Evolutionary conservation across 2,888 invertebrate species (phyloP).

Genomic region (Dynastes tityus): DNA sequence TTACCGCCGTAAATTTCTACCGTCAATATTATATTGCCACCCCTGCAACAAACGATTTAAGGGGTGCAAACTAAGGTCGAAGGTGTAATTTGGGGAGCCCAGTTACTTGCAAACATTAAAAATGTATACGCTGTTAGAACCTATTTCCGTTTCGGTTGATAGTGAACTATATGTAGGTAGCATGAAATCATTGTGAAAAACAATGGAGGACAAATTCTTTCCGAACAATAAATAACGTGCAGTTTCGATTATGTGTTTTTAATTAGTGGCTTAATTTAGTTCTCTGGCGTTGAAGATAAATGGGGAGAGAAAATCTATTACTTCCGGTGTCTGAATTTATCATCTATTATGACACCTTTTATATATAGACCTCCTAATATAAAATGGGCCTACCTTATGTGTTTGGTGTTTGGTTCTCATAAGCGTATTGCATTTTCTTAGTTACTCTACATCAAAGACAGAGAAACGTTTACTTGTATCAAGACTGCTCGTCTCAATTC

Average conservation of each 20-base stretch:
- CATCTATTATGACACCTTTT: conserved; percentile 33
- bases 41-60: conserved; percentile 21
- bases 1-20: neutral
- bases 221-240: conserved; percentile 59
- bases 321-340: conserved; percentile 51
- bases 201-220: neutral
- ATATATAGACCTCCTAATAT: neutral
- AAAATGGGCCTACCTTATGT: too few relatives aligned
- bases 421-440: too few relatives aligned
- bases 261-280: conserved; percentile 64
- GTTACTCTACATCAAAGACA: too few relatives aligned
- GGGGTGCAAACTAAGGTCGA: conserved; percentile 64
- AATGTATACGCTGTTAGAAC: conserved; percentile 57
- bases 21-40: neutral
- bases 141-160: conserved; percentile 20
- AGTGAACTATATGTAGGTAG: conserved; percentile 10
- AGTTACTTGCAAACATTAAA: conserved; percentile 64
- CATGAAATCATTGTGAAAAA: conserved; percentile 15
- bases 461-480: too few relatives aligned
- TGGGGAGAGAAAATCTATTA: conserved; percentile 40
- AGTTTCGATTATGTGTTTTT: conserved; percentile 64
- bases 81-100: conserved; percentile 66
- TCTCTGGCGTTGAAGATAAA: conserved; percentile 53
- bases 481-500: too few relatives aligned
- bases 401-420: too few relatives aligned